Evolutionary conservation across 2,113 vertebrate species (phyloP), one percentile per base, ranked within the genome.

Genomic region (Mugil cephalus): DNA sequence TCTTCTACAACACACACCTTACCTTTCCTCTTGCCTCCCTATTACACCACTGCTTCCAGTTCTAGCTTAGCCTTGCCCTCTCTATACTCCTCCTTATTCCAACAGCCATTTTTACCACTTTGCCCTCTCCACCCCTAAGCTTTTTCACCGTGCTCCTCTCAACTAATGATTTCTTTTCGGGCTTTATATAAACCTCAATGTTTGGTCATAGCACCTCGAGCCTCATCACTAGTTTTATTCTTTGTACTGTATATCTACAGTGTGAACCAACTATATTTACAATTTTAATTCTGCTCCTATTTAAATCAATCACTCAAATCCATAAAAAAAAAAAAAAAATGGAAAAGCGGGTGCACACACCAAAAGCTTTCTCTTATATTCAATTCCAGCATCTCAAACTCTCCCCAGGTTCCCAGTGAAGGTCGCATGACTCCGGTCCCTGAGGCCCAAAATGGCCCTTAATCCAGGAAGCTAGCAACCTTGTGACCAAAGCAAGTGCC

Each of bases 361-460:
- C 19, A 30, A 52, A 66, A 24, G 19, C 17, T 13, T 74, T 47
- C 6, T 43, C 15, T 63, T n/a, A 52, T 59, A 12, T 30, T 68
- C n/a, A 17, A 13, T 43, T 70, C 13, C 64, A 74, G 71, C 63
- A 70, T 71, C 66, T 69, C 30, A 58, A 24, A 19, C 55, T 18
- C 10, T 50, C 38, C 74, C 12, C 21, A 30, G 40, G 61, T 65
- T 74, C 52, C 48, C 35, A 54, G 43, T 65, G 34, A 50, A 71
- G 62, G 53, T 69, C 68, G 24, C 51, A 56, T 68, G 74, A 62
- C 38, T 47, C 48, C 56, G 50, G 42, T 68, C 84, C 55, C 87
- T 2, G n/a, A 69, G 63, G 79, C 43, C 67, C 62, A 75, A 61
- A 69, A 54, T 74, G 62, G 58, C 53, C 70, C 43, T 67, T 74